Evolutionary conservation across 2,797 vertebrate species (phyloP).

Genomic region (Stomatorhinus walkeri): DNA sequence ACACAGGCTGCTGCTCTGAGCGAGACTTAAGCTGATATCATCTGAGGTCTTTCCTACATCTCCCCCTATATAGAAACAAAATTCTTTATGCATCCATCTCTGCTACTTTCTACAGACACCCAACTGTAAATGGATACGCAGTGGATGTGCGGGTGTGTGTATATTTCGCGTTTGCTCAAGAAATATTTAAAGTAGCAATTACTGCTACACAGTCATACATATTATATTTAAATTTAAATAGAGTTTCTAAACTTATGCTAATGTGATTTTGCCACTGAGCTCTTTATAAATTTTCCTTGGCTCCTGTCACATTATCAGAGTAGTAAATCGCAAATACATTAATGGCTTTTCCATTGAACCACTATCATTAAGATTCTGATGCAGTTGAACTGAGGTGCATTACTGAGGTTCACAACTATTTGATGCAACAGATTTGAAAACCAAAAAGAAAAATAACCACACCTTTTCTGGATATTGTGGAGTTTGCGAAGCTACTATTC

Average conservation of each 20-base stretch:
- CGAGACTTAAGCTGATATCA: slow-evolving; percentile 90
- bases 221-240: background rate
- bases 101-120: background rate
- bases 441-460: background rate
- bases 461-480: background rate
- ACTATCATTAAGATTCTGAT: background rate
- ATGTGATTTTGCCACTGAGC: background rate
- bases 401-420: background rate
- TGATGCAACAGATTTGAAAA: background rate
- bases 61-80: slow-evolving; percentile 50
- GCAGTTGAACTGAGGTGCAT: background rate
- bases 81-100: slow-evolving; percentile 24
- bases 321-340: background rate
- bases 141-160: background rate
- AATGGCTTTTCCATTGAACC: background rate
- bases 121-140: background rate
- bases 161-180: background rate
- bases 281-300: background rate
- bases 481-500: background rate
- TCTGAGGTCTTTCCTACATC: slow-evolving; percentile 84
- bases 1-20: slow-evolving; percentile 83
- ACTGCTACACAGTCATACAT: background rate
- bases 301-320: background rate
- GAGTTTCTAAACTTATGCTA: background rate
- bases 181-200: background rate